Evolutionary conservation across 1,140 invertebrate species (phyloP).

Genomic region (Proctacanthus coquilletti): DNA sequence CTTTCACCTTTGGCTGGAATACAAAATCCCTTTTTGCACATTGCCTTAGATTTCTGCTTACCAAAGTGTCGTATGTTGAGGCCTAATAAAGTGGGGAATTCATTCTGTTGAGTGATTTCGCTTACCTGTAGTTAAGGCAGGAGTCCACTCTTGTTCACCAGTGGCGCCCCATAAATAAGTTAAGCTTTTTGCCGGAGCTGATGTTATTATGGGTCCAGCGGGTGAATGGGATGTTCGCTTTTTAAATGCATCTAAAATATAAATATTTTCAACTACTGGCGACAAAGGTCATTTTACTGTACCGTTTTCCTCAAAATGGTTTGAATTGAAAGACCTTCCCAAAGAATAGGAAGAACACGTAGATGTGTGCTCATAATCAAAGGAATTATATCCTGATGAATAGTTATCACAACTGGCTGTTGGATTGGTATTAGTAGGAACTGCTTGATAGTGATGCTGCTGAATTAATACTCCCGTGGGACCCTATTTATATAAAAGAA

Average conservation of each 20-base stretch:
- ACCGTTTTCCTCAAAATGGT: no score
- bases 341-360: conserved; percentile 14
- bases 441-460: conserved; percentile 82
- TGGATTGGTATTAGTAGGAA: conserved; percentile 35
- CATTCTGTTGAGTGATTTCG: no score
- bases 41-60: no score
- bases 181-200: conserved; percentile 38
- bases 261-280: no score
- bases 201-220: no score
- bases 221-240: no score
- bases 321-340: no score
- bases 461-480: conserved; percentile 79
- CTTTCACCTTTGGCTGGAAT: no score
- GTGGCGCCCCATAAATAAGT: conserved; percentile 79
- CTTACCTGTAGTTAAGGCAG: conserved; percentile 80
- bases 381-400: conserved; percentile 9
- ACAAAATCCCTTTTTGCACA: no score
- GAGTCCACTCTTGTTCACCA: conserved; percentile 87
- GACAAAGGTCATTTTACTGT: no score
- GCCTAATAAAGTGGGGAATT: background rate
- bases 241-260: no score
- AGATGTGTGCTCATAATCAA: conserved; percentile 18
- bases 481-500: conserved; percentile 34
- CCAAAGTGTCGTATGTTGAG: no score
- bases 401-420: conserved; percentile 13